These are phyloP conservation scores for Apomyelois bistriatella DNA, from an alignment of 2,888 invertebrate genomes.

Conservation along the genomic window DNA sequence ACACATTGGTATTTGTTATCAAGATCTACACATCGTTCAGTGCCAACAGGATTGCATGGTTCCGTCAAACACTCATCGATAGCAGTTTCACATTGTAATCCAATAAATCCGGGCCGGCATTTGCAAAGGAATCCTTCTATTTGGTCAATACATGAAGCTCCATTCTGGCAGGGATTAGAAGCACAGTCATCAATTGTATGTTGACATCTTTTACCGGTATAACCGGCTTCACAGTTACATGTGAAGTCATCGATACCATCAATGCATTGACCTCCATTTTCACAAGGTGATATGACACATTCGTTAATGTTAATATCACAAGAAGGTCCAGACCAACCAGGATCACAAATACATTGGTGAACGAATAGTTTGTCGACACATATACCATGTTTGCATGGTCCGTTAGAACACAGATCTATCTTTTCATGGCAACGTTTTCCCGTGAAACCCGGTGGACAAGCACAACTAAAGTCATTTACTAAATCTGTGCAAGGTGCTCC, in stretches of 20 bases:
- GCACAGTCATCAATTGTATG: constrained; percentile 96
- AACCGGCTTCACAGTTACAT: constrained; percentile 96
- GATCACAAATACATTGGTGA: constrained; percentile 93
- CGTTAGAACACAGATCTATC: constrained; percentile 93
- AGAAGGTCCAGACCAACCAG: constrained; percentile 92
- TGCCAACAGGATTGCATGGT: constrained; percentile 94
- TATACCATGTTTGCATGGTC: constrained; percentile 95
- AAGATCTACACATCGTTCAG: constrained; percentile 92
- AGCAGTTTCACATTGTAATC: constrained; percentile 95
- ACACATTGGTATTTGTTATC: constrained; percentile 93
- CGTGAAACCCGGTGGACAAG: constrained; percentile 95
- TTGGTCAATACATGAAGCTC: constrained; percentile 92
- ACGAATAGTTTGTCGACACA: constrained; percentile 94
- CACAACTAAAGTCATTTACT: constrained; percentile 95
- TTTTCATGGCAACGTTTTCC: constrained; percentile 98
- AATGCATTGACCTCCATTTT: constrained; percentile 94
- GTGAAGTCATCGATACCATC: constrained; percentile 91
- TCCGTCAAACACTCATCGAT: constrained; percentile 95
- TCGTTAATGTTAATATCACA: constrained; percentile 96
- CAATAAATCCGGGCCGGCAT: constrained; percentile 95
- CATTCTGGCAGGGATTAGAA: constrained; percentile 94
- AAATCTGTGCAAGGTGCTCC: constrained; percentile 96
- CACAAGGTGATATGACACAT: constrained; percentile 92
- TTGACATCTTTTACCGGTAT: constrained; percentile 95
- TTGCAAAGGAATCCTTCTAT: constrained; percentile 95